Conservation (phyloP, 1,140 invertebrate species). For the Nebria ingens region DNA sequence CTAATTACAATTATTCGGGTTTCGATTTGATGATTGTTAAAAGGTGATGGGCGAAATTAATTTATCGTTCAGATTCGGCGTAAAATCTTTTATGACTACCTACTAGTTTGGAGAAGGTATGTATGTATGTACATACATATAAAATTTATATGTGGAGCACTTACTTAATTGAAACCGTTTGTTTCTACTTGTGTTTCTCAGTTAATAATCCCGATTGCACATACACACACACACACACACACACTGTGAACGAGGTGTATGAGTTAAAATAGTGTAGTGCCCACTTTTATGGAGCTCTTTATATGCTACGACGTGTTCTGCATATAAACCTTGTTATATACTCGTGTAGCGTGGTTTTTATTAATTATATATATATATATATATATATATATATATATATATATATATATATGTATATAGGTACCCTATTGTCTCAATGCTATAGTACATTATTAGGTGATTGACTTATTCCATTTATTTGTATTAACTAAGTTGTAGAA, state of each 20-base stretch:
- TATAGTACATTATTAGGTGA: too few relatives aligned
- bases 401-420: too few relatives aligned
- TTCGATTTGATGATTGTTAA: neutral
- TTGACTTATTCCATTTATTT: too few relatives aligned
- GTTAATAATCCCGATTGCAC: neutral
- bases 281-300: neutral
- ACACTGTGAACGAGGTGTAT: too few relatives aligned
- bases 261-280: neutral
- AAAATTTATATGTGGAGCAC: constrained; percentile 2
- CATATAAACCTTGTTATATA: neutral
- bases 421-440: too few relatives aligned
- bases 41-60: constrained; percentile 2
- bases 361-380: constrained; percentile 1
- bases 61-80: neutral
- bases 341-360: constrained; percentile 4
- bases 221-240: too few relatives aligned
- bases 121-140: too few relatives aligned
- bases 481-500: too few relatives aligned
- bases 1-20: too few relatives aligned
- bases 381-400: constrained; percentile 1
- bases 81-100: constrained; percentile 1
- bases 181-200: constrained; percentile 3
- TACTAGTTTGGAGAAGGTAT: too few relatives aligned
- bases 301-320: neutral
- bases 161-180: constrained; percentile 8